Evolutionary conservation across 2,888 invertebrate genomes (phyloP).

Genomic region (Pogonocherus hispidulus): DNA sequence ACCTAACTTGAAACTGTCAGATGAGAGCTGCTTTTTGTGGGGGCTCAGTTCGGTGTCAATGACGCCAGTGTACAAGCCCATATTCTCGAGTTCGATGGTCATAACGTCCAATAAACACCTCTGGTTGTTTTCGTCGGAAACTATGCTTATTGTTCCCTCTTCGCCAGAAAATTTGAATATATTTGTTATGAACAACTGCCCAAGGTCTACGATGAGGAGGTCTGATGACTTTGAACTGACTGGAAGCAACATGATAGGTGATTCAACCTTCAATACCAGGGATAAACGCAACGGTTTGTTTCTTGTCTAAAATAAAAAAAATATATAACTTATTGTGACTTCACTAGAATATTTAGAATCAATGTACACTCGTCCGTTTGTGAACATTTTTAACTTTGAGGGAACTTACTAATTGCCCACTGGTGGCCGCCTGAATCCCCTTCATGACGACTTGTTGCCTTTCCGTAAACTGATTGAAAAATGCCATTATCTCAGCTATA

Average conservation of each 20-base stretch:
- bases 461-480: slow-evolving; percentile 87
- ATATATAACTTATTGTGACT: too few species aligned
- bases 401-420: slow-evolving; percentile 71
- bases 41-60: slow-evolving; percentile 56
- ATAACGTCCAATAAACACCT: slow-evolving; percentile 81
- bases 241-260: slow-evolving; percentile 90
- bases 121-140: slow-evolving; percentile 63
- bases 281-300: slow-evolving; percentile 70
- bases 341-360: too few species aligned
- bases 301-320: slow-evolving; percentile 53
- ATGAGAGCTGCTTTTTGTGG: slow-evolving; percentile 43
- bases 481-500: slow-evolving; percentile 88
- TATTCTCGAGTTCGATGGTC: slow-evolving; percentile 79
- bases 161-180: slow-evolving; percentile 78
- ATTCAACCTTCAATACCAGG: slow-evolving; percentile 77
- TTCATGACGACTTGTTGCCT: slow-evolving; percentile 81
- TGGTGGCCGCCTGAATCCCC: slow-evolving; percentile 75
- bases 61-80: slow-evolving; percentile 81
- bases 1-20: slow-evolving; percentile 66
- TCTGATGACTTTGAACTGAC: slow-evolving; percentile 84
- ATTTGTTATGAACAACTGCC: slow-evolving; percentile 83
- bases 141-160: slow-evolving; percentile 70
- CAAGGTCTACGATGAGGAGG: slow-evolving; percentile 86
- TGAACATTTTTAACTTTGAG: too few species aligned
- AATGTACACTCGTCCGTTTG: too few species aligned